phyloP scores from a whole-genome alignment of 2,113 vertebrate species.

The Perccottus glenii region DNA sequence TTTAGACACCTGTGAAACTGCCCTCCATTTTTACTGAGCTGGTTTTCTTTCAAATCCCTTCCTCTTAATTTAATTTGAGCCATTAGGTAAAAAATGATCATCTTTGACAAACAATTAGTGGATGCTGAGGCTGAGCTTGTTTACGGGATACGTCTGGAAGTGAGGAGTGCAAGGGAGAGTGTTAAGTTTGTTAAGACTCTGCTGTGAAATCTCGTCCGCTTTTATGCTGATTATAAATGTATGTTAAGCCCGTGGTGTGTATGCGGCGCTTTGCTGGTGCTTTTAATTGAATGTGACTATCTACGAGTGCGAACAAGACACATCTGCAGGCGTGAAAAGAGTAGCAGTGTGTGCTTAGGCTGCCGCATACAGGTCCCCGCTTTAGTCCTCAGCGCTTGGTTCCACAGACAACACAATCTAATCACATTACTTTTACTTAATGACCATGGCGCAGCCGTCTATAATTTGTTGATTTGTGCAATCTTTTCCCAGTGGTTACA shows the following conservation, averaged over 20 bases:
- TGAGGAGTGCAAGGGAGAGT: neutral
- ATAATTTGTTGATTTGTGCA: neutral
- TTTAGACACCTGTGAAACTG: conserved; percentile 26
- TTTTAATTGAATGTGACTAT: conserved; percentile 52
- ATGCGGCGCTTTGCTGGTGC: conserved; percentile 10
- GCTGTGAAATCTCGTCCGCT: neutral
- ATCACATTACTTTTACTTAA: neutral
- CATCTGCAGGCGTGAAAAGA: conserved; percentile 14
- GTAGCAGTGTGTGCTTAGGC: conserved; percentile 1
- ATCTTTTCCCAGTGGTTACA: neutral
- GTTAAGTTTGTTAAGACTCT: neutral
- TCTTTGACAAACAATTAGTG: neutral
- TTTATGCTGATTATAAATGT: conserved; percentile 16
- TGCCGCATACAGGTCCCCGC: neutral
- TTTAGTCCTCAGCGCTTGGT: too few relatives aligned
- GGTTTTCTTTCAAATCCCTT: neutral
- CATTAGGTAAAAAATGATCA: neutral
- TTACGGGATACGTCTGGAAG: neutral
- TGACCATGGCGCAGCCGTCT: neutral
- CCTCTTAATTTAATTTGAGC: neutral
- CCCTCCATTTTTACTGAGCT: too few relatives aligned
- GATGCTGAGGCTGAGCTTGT: neutral
- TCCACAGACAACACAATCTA: neutral
- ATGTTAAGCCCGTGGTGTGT: conserved; percentile 25
- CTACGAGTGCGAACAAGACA: conserved; percentile 17